Base-by-base conservation (phyloP, 2,888 invertebrate species). In the Caenorhabditis angaria region DNA sequence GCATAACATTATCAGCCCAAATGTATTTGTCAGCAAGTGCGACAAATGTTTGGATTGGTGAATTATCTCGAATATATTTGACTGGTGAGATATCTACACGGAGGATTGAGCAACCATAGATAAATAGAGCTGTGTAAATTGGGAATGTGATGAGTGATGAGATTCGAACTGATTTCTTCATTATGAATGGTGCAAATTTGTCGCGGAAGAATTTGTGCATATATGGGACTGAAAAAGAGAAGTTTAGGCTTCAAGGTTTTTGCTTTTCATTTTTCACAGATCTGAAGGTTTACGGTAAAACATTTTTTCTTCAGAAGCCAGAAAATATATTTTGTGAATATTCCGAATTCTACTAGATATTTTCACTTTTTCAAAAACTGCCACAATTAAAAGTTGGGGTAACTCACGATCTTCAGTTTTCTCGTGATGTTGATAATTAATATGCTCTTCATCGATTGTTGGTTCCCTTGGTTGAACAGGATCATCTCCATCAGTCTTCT, bases 1-100 rank as follows among this genome's bases (percentile, higher is more conserved):
- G 86, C 85, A 85, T 85, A 28, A 86, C 86, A 67, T 86, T 86
- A 70, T 86, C 86, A 20, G 86, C 86, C 86, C 86, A 86, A 59
- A 86, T 86, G 72, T 86, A 86, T 57, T 86, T 86, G 69, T 80
- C 80, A 47, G 86, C 86, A 28, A 86, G 69, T 53, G 80, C 76
- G 22, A 86, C 86, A 58, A 86, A 86, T 0, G 85, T 87, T 50
- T 86, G 86, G 54, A 86, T 86, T 35, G 86, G 86, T 8, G 86
- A 87, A 59, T 85, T 84, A 61, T 86, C 86, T 14, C 86, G 78
- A 51, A 86, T 87, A 72, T 86, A 86, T 68, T 86, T 86, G 66
- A 87, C 85, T 6, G 86, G 86, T 47, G 81, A 81, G 67, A 86
- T 86, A 67, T 86, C 85, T 1, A 86, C 77, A 47, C 80, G 80